Evolutionary conservation across 2,888 invertebrate species (phyloP), one percentile per base, ranked within the genome.

Genomic region (Malthinus seriepunctatus): DNA sequence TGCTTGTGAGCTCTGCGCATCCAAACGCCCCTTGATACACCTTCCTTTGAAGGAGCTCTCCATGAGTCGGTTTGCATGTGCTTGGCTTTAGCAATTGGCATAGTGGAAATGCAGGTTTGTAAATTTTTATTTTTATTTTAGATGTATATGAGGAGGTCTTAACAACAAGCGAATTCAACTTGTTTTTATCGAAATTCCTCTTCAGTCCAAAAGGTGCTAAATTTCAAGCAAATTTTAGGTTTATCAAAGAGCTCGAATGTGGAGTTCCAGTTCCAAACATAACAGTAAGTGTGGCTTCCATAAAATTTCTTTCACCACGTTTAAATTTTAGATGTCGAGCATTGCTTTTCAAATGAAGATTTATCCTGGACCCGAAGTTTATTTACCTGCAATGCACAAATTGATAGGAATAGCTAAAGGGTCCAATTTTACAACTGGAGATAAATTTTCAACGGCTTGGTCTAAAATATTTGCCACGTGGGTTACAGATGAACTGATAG

Each of bases 401-500:
- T 80, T 86, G 0, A 85, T 85, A 73, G 63, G 78, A 51, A 72
- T 88, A 11, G 83, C 86, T 0, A 81, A 82, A 58, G 76, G 80
- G 7, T 77, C 83, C 0, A 82, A 86, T 69, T 83, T 90, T 57
- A 81, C 83, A 3, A 80, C 84, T 3, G 86, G 85, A 1, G 83
- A 86, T 65, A 82, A 82, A 32, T 86, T 85, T 75, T 82, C 84
- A 1, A 87, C 86, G 47, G 84, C 86, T 1, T 90, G 90, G 90
- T 86, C 88, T 8, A 86, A 86, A 76, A 83, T 83, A 50, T 90
- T 89, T 71, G 87, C 86, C 7, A 84, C 86, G 64, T 91, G 91
- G 90, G 86, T 87, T 38, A 90, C 90, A 0, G 90, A 91, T 73
- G 90, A 91, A 82, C 78, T 87, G 7, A 89, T 93, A 61, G 86